Evolutionary conservation across 2,797 vertebrate genomes (phyloP), one percentile per base, ranked within the genome.

Genomic region (Pangasius macronema): DNA sequence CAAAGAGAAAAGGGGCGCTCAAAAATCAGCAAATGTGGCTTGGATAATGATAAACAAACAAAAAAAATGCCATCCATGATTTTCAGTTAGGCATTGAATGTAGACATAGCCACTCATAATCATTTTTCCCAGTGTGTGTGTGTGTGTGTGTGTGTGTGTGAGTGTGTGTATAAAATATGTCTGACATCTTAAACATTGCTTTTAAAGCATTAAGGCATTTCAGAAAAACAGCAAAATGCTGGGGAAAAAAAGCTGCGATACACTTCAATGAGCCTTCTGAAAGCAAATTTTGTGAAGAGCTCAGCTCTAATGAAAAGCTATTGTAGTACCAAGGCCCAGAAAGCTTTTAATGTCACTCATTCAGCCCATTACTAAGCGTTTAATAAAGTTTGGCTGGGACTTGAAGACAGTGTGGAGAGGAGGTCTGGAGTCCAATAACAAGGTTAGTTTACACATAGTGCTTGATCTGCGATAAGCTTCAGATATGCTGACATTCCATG

Each of bases 261-360:
- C 68, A 81, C 75, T 88, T 82, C 27, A 88, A 76, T 77, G 51
- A 57, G 63, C 57, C 68, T 76, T 82, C 68, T 82, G 20, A 73
- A 85, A 61, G 59, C 16, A 39, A 85, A 77, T 9, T 89, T 84
- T 46, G 86, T 89, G 81, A 22, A 85, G 49, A 91, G 89, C 89
- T 90, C 18, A 75, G 91, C 82, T 75, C 68, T 91, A 92, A 90
- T 90, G 27, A 92, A 92, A 93, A 93, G 1, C 61, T 93, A 85
- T 27, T 93, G 80, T 92, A 90, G 84, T 83, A 1, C 90, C 91
- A 90, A 91, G 84, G 0, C 55, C 80, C 90, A 75, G 77, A 79
- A 92, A 92, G 85, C 67, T 89, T 92, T 93, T 92, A 89, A 89
- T 92, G 90, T 90, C 85, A 91, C 91, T 94, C 82, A 89, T 94